A percentile compares a stretch with the other conserved stretches of the same genome.
Conservation (phyloP, 2,888 invertebrate genomes). For the Xestobium rufovillosum region DNA sequence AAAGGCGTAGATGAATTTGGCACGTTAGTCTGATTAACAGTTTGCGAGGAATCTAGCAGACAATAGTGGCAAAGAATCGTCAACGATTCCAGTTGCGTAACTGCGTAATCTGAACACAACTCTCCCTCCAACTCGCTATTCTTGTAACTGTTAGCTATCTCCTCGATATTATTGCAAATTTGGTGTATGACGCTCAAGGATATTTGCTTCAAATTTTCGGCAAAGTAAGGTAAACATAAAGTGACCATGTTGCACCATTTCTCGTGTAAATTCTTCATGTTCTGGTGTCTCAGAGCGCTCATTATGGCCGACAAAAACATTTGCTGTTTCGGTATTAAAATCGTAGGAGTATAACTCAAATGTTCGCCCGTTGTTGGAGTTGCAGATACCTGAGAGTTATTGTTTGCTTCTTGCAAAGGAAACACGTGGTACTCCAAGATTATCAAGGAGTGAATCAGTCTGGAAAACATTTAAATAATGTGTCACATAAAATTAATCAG, state of each 20-base stretch:
- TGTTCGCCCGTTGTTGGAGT: slow-evolving; percentile 37
- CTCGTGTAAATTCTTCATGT: slow-evolving; percentile 65
- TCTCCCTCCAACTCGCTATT: slow-evolving; percentile 41
- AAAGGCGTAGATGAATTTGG: slow-evolving; percentile 40
- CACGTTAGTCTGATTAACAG: slow-evolving; percentile 34
- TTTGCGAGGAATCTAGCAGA: slow-evolving; percentile 55
- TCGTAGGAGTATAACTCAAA: slow-evolving; percentile 55
- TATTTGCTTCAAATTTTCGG: slow-evolving; percentile 66
- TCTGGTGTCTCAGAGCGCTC: slow-evolving; percentile 64
- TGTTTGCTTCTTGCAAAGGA: slow-evolving; percentile 26
- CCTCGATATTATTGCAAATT: slow-evolving; percentile 69
- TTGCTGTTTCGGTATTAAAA: slow-evolving; percentile 68
- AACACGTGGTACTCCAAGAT: slow-evolving; percentile 66
- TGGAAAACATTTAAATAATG: slow-evolving; percentile 29
- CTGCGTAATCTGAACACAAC: slow-evolving; percentile 68
- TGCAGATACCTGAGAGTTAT: slow-evolving; percentile 28
- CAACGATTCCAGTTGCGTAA: slow-evolving; percentile 69
- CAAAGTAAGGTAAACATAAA: slow-evolving; percentile 72
- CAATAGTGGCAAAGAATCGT: slow-evolving; percentile 76
- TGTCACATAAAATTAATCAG: neutral
- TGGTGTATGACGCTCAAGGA: slow-evolving; percentile 73
- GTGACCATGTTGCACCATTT: slow-evolving; percentile 79
- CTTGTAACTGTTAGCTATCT: slow-evolving; percentile 40
- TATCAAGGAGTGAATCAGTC: slow-evolving; percentile 62
- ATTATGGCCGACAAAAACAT: slow-evolving; percentile 75